Conservation (phyloP, 2,797 vertebrate genomes). For the Pipistrellus pygmaeus region DNA sequence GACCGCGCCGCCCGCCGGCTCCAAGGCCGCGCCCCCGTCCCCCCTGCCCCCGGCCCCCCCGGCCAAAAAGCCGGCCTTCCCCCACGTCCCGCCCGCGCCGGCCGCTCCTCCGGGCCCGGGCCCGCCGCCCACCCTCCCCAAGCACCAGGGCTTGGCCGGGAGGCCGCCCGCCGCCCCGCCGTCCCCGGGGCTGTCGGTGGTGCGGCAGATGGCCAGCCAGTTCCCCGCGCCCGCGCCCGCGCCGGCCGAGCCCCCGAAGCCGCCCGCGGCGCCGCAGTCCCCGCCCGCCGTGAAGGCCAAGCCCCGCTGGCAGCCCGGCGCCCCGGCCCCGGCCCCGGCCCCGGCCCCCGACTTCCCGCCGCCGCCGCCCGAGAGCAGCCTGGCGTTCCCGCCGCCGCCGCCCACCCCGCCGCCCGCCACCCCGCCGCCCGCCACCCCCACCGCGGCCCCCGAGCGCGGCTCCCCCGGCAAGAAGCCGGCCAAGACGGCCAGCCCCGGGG, state of each 20-base stretch:
- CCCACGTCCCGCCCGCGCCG: slow-evolving; percentile 79
- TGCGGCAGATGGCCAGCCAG: slow-evolving; percentile 95
- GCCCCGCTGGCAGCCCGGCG: slow-evolving; percentile 95
- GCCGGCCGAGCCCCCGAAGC: slow-evolving; percentile 71
- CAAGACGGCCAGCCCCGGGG: slow-evolving; percentile 89
- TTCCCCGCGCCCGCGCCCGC: slow-evolving; percentile 90
- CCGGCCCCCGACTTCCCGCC: slow-evolving; percentile 96
- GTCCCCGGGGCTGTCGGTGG: slow-evolving; percentile 83
- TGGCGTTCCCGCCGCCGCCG: slow-evolving; percentile 90
- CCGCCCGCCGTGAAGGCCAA: slow-evolving; percentile 96
- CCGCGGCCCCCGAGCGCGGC: slow-evolving; percentile 88
- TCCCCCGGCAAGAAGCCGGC: slow-evolving; percentile 90
- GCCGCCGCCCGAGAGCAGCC: slow-evolving; percentile 91
- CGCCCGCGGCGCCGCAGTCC: slow-evolving; percentile 88
- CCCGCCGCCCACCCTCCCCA: slow-evolving; percentile 93
- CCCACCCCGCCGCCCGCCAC: slow-evolving; percentile 88
- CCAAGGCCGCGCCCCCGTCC: slow-evolving; percentile 85
- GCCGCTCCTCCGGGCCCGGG: slow-evolving; percentile 68
- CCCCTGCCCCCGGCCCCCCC: slow-evolving; percentile 87
- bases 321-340: slow-evolving; percentile 86
- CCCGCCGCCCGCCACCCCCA: slow-evolving; percentile 88
- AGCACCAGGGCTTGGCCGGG: slow-evolving; percentile 93
- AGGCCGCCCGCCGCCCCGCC: slow-evolving; percentile 88
- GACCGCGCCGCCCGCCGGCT: slow-evolving; percentile 66
- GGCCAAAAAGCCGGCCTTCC: slow-evolving; percentile 92